Conservation (phyloP, 2,113 vertebrate species). For the Chloropsis hardwickii region DNA sequence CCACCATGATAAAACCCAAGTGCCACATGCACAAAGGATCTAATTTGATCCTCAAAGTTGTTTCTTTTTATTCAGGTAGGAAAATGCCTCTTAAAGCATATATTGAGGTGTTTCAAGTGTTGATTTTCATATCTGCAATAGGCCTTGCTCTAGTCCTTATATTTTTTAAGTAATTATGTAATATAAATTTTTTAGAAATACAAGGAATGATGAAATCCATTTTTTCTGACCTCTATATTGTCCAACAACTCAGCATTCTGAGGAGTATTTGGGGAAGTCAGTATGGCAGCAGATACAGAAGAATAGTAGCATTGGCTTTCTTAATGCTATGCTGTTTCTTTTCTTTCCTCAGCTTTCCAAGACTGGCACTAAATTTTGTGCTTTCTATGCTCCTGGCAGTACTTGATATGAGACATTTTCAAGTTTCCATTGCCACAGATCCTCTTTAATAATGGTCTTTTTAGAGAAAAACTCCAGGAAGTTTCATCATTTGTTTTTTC, state of each 20-base stretch:
- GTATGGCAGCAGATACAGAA: neutral
- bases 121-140: neutral
- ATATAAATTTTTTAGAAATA: neutral
- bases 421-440: neutral
- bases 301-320: neutral
- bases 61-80: neutral
- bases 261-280: neutral
- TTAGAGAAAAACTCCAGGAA: neutral
- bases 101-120: neutral
- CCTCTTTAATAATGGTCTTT: neutral
- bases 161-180: neutral
- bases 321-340: neutral
- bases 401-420: neutral
- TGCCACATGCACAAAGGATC: neutral
- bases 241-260: neutral
- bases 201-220: neutral
- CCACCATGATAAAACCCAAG: rapidly evolving
- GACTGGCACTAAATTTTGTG: neutral
- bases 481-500: neutral
- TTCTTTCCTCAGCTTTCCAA: neutral
- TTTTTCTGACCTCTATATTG: neutral
- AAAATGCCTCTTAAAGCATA: neutral
- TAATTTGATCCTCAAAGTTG: neutral
- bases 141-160: neutral
- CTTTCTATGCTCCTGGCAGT: neutral